Base-by-base conservation (phyloP, 2,888 invertebrate species). In the Callimorpha dominula region DNA sequence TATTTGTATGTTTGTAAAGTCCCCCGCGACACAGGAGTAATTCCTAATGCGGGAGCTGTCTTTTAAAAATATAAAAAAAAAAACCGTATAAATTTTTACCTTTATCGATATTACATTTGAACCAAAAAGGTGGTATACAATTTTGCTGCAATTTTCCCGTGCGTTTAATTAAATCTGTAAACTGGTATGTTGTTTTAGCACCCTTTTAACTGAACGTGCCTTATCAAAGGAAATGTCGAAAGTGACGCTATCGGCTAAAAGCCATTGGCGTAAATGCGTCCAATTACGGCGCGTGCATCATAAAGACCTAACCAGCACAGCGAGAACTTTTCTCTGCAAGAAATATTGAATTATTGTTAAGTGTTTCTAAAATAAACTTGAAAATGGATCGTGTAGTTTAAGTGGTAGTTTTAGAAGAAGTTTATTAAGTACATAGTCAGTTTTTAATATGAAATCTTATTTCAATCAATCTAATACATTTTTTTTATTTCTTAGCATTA, bases 191-290 rank as follows among this genome's bases (percentile, higher is more conserved):
- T 88, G 84, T 88, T 91, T 88, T 88, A 88, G 87, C 89, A 92
- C 90, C 90, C 92, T 91, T 90, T 89, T 88, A 86, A 88, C 81
- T 83, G 80, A 86, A 88, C 92, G 91, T 92, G 91, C 88, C 89
- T 92, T 94, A 94, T 94, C 94, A 89, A 88, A 89, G 91, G 89
- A 90, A 88, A 90, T 87, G 92, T 91, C 92, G 91, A 87, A 88
- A 90, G 85, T 92, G 94, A 93, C 94, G 87, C 85, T 94, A 94
- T 94, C 93, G 85, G 85, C 81, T 88, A 85, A 89, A 90, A 90
- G 85, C 88, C 89, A 91, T 92, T 89, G 88, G 87, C 86, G 88
- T 90, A 89, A 94, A 92, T 92, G 92, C 88, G 88, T 90, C 90
- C 90, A 92, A 92, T 92, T 92, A 91, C 84, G 86, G 83, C 76